These are phyloP conservation scores for Microcaecilia unicolor DNA, from an alignment of 2,797 vertebrate species.

Conservation along the genomic window DNA sequence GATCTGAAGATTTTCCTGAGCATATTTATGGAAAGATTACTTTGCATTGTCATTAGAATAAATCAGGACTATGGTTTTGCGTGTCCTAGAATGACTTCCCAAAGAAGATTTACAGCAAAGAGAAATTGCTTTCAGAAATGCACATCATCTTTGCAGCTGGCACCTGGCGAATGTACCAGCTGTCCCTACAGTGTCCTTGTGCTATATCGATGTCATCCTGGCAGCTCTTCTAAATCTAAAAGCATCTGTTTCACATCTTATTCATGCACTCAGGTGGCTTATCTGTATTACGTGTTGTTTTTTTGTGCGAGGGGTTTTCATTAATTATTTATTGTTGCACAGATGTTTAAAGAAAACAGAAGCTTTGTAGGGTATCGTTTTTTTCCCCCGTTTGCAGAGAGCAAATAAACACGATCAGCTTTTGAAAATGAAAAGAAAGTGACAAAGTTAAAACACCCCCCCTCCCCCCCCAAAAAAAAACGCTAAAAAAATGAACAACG, in stretches of 20 bases:
- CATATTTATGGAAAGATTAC: too few species aligned
- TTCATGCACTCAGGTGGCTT: slow-evolving; percentile 23
- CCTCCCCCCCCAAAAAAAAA: too few species aligned
- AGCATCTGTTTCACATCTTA: slow-evolving; percentile 35
- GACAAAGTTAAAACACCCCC: too few species aligned
- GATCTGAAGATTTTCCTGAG: too few species aligned
- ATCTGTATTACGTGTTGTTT: slow-evolving; percentile 7
- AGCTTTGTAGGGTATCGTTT: neutral
- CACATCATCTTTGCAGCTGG: slow-evolving; percentile 27
- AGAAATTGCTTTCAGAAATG: slow-evolving; percentile 22
- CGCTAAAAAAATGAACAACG: too few species aligned
- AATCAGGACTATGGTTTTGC: slow-evolving; percentile 8
- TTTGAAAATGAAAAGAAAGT: too few species aligned
- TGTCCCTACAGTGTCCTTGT: slow-evolving; percentile 23
- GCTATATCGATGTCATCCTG: slow-evolving; percentile 7
- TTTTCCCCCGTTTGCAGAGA: neutral
- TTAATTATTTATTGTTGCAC: slow-evolving; percentile 23
- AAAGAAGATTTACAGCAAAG: slow-evolving; percentile 21
- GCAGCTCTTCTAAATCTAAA: slow-evolving; percentile 26
- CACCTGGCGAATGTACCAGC: slow-evolving; percentile 13
- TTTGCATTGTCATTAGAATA: slow-evolving; percentile 14
- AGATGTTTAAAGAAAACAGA: slow-evolving; percentile 5
- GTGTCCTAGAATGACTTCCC: slow-evolving; percentile 9
- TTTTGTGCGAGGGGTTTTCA: slow-evolving; percentile 8
- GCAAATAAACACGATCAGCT: neutral